Base-by-base conservation (phyloP, 2,797 vertebrate genomes). In the Myotis findleyi region DNA sequence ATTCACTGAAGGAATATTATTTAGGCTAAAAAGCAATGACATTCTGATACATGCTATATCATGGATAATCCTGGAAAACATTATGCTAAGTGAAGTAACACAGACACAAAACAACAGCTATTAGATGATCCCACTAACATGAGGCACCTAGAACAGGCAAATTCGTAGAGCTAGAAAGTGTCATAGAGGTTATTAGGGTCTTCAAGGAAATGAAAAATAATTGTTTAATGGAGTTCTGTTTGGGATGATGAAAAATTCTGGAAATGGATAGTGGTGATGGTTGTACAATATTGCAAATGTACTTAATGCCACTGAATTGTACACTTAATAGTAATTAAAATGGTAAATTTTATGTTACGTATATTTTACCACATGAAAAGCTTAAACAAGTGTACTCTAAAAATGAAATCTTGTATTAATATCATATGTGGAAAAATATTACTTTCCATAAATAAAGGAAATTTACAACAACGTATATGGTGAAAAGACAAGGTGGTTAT, bases 381-480 rank as follows among this genome's bases (percentile, higher is more conserved):
- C 20, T 79, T 87, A 72, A 33, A 44, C 81, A 62, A 86, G n/a
- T 80, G 13, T 51, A 83, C 33, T 79, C 64, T 49, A 47, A 81
- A 84, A 47, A 81, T 53, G 8, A 53, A 33, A 13, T 14, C 25
- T 62, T 20, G n/a, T 38, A 33, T 55, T 7, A 68, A 10, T 51
- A n/a, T 27, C 38, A 10, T 25, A 49, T 21, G 16, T 89, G 49
- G 33, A 93, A 79, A 89, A 75, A 69, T 6, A 69, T 6, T 68
- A 36, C 41, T 71, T 93, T 77, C 23, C 30, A 71, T 33, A 93
- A 91, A 62, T 23, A 25, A 81, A 91, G 86, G 21, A 71, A 64
- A 90, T 64, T 64, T n/a, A 88, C 6, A 83, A 83, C 23, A 47
- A 59, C 33, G 47, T 16, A 80, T 49, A 30, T 6, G 41, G 36